Evolutionary conservation across 2,797 vertebrate genomes (phyloP).

Genomic region (Trachurus trachurus): DNA sequence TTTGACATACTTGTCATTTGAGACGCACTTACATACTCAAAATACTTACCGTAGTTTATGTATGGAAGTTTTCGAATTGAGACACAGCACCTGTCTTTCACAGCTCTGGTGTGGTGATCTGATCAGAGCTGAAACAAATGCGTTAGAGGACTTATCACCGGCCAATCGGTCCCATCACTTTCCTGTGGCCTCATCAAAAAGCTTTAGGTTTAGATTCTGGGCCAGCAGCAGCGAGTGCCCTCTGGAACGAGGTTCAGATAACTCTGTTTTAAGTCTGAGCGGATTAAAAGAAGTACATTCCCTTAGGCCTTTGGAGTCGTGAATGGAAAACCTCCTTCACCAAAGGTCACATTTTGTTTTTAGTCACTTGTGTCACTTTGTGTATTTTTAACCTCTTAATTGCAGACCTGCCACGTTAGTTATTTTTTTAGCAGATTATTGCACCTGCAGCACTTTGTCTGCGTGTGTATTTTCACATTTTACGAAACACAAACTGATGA

Average conservation of each 20-base stretch:
- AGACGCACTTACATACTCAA: too few species aligned
- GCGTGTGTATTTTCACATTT: too few species aligned
- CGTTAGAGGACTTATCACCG: too few species aligned
- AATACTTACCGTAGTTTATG: too few species aligned
- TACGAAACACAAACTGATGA: not conserved
- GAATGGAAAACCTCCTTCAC: not conserved
- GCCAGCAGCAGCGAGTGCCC: too few species aligned
- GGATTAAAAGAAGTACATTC: not conserved
- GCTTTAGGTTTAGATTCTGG: too few species aligned
- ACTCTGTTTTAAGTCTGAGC: not conserved
- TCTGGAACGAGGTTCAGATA: too few species aligned
- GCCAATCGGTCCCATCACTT: too few species aligned
- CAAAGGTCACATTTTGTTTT: not conserved
- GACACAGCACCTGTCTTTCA: too few species aligned
- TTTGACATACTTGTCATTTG: too few species aligned
- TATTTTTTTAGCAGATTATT: not conserved
- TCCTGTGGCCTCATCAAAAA: not conserved
- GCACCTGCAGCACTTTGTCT: too few species aligned
- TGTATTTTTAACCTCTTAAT: not conserved
- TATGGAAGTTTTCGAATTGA: too few species aligned
- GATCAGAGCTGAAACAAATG: not conserved
- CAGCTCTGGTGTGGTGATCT: not conserved
- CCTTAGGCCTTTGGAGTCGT: not conserved
- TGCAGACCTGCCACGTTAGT: not conserved
- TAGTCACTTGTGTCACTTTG: not conserved